These are phyloP conservation scores for Thermophis baileyi DNA, from an alignment of 2,113 vertebrate species.

Conservation along the genomic window DNA sequence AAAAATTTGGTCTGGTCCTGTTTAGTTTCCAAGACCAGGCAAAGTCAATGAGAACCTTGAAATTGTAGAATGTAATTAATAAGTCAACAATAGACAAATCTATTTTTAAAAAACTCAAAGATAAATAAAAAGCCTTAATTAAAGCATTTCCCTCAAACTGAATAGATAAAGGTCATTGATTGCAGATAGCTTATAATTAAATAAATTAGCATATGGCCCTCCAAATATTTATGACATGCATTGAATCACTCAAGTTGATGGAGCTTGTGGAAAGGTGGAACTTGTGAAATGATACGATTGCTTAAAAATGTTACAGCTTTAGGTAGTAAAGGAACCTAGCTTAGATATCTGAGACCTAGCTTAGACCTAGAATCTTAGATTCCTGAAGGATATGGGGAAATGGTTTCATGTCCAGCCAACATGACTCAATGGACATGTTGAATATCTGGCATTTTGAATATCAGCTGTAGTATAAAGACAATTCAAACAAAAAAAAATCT, in stretches of 20 bases:
- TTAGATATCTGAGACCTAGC: background rate
- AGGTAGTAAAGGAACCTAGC: background rate
- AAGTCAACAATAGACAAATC: background rate
- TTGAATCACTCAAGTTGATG: background rate
- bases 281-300: background rate
- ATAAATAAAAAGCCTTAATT: background rate
- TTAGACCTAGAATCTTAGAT: background rate
- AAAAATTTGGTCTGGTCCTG: background rate
- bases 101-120: background rate
- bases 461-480: background rate
- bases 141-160: background rate
- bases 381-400: background rate
- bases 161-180: background rate
- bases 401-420: background rate
- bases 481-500: too few relatives aligned
- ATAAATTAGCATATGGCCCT: background rate
- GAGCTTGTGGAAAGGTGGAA: background rate
- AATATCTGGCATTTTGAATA: too few relatives aligned
- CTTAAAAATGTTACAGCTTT: background rate
- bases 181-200: background rate
- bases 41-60: background rate
- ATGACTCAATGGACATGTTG: background rate
- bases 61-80: background rate
- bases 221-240: background rate
- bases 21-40: background rate